phyloP scores from a whole-genome alignment of 2,888 invertebrate species.

The Nycteola revayana region DNA sequence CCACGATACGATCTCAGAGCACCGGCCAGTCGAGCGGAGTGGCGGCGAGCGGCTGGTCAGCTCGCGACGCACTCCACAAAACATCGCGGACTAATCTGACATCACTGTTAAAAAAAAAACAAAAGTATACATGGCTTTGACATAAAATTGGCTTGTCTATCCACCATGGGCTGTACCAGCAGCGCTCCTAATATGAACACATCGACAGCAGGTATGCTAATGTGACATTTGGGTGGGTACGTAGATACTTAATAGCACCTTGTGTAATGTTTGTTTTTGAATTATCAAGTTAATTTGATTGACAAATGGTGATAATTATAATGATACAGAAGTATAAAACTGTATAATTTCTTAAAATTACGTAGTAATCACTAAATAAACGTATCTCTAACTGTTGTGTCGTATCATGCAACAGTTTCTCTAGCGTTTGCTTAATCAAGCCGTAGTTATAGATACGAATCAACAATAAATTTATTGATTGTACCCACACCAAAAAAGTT shows the following conservation, averaged over 20 bases:
- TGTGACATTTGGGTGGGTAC: constrained; percentile 28
- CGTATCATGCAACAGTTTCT: no score
- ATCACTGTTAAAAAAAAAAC: constrained; percentile 11
- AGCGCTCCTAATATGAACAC: constrained; percentile 62
- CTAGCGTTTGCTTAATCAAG: no score
- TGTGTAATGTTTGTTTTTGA: constrained; percentile 4
- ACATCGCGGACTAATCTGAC: constrained; percentile 20
- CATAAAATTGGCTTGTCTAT: constrained; percentile 21
- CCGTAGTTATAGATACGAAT: no score
- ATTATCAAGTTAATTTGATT: no score
- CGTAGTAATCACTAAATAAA: no score
- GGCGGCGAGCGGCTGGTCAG: constrained; percentile 54
- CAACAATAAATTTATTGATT: no score
- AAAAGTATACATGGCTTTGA: constrained; percentile 33
- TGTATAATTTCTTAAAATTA: no score
- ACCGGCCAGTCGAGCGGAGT: constrained; percentile 54
- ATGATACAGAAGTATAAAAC: no score
- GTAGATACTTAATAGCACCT: constrained; percentile 20
- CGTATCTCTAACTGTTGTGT: no score
- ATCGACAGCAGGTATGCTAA: constrained; percentile 53
- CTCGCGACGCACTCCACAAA: constrained; percentile 24
- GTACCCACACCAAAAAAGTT: no score
- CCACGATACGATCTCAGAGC: constrained; percentile 70
- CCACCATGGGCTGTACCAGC: constrained; percentile 75
- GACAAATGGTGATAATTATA: no score